phyloP scores from a whole-genome alignment of 2,113 vertebrate species.

The Aegotheles bennettii region DNA sequence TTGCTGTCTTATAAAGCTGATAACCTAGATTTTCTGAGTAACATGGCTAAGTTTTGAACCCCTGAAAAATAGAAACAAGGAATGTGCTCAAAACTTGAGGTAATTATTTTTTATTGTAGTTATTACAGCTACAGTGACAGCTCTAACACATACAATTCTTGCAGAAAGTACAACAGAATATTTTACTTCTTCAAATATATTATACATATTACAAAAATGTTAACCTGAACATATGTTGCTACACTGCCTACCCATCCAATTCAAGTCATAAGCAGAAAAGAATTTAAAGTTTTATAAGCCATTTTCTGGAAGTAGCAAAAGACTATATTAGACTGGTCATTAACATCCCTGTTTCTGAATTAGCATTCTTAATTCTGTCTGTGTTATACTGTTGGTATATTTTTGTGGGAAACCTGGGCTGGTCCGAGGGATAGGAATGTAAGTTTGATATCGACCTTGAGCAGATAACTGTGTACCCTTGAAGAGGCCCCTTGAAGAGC shows the following conservation, averaged over 20 bases:
- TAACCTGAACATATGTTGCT: not conserved
- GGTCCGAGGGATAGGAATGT: too few species aligned
- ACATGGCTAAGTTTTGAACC: not conserved
- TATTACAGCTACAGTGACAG: not conserved
- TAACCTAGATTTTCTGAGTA: not conserved
- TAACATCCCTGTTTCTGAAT: not conserved
- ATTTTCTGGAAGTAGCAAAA: not conserved
- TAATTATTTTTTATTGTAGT: not conserved
- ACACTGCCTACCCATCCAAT: not conserved
- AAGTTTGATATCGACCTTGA: too few species aligned
- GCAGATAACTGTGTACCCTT: too few species aligned
- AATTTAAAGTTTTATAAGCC: not conserved
- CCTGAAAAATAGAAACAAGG: not conserved
- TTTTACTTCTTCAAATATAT: not conserved
- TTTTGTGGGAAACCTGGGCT: too few species aligned
- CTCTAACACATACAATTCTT: not conserved
- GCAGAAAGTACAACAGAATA: not conserved
- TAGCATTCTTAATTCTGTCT: not conserved
- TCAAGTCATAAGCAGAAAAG: not conserved
- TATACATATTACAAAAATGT: not conserved
- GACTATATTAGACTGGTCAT: not conserved
- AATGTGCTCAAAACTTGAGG: not conserved
- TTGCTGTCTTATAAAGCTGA: not conserved
- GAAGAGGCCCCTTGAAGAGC: too few species aligned
- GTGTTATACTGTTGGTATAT: not conserved